Evolutionary conservation across 30 jellyfish, hydroid and myxozoan genomes (phyloP).

Genomic region (Cassiopea andromeda): DNA sequence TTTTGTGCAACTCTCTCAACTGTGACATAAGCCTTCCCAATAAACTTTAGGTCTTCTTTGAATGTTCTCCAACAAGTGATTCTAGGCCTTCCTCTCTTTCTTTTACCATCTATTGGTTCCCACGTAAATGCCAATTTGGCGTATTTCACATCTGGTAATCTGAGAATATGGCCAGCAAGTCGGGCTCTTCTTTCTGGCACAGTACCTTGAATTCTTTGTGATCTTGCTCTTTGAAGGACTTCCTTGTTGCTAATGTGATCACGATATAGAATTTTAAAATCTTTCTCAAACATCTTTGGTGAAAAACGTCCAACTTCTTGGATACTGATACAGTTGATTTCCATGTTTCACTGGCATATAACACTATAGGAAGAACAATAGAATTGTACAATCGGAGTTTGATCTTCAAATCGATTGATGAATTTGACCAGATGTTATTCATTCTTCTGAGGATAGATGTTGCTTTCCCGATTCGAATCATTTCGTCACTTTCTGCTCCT

Average conservation of each 20-base stretch:
- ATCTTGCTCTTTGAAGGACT: constrained; percentile 1
- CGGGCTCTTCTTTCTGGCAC: constrained; percentile 4
- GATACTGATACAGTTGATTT: not conserved
- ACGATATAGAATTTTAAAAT: not conserved
- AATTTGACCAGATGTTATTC: not conserved
- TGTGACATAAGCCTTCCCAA: not conserved
- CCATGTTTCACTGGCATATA: constrained; percentile 31
- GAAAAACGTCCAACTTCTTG: constrained; percentile 6
- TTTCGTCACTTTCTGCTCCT: constrained; percentile 2
- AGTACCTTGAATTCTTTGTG: not conserved
- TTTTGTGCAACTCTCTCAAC: not conserved
- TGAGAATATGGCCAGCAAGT: constrained; percentile 10
- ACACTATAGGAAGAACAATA: constrained; percentile 10
- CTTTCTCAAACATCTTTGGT: constrained; percentile 1
- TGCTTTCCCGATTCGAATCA: constrained; percentile 8
- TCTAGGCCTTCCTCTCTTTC: constrained; percentile 9
- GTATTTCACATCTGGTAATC: not conserved
- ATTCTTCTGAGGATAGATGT: constrained; percentile 16
- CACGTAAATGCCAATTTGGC: not conserved
- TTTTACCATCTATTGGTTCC: not conserved
- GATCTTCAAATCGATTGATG: not conserved
- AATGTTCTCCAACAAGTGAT: constrained; percentile 13
- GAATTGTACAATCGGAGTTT: constrained; percentile 7
- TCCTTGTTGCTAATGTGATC: constrained; percentile 10
- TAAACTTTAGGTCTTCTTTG: constrained; percentile 1